Base-by-base conservation (phyloP, 2,797 vertebrate species). In the Pempheris klunzingeri region DNA sequence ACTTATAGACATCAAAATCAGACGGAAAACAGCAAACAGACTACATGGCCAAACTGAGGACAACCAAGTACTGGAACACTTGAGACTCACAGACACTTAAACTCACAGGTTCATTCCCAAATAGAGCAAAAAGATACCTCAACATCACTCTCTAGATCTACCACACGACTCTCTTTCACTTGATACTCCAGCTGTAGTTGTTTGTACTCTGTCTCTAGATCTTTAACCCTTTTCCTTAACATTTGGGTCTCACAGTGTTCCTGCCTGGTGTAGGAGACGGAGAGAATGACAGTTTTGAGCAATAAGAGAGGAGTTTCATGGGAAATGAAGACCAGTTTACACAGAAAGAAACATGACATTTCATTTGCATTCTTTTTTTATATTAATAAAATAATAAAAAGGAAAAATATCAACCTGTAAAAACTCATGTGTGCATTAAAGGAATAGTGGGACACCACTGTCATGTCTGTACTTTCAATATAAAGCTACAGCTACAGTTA, bases 181-280 rank as follows among this genome's bases (percentile, higher is more conserved):
- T 96, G 95, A 94, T 54, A 90, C 89, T 96, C 94, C 92, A 95
- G 93, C 88, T 96, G 95, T 65, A 96, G 95, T 92, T 96, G 95
- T 93, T 94, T 96, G 92, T 93, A 96, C 82, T 96, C 95, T 91
- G 94, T 91, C 84, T 96, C 95, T 91, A 96, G 93, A 89, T 96
- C 95, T 94, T 95, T 95, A 78, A 94, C 94, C 88, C 93, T 95
- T 91, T 95, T 96, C 92, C 94, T 95, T 92, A 96, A 94, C 93
- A 95, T 94, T 92, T 96, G 94, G 87, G 90, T 94, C 85, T 96
- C 96, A 89, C 92, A 90, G 89, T 95, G 94, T 89, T 96, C 95
- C 89, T 95, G 95, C 93, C 96, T 96, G 91, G 83, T 92, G 91
- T 88, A 74, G 89, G 80, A 92, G 76, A 92, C 7, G 89, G 87